These are phyloP conservation scores for Oreortyx pictus DNA, from an alignment of 2,797 vertebrate species.

Conservation along the genomic window DNA sequence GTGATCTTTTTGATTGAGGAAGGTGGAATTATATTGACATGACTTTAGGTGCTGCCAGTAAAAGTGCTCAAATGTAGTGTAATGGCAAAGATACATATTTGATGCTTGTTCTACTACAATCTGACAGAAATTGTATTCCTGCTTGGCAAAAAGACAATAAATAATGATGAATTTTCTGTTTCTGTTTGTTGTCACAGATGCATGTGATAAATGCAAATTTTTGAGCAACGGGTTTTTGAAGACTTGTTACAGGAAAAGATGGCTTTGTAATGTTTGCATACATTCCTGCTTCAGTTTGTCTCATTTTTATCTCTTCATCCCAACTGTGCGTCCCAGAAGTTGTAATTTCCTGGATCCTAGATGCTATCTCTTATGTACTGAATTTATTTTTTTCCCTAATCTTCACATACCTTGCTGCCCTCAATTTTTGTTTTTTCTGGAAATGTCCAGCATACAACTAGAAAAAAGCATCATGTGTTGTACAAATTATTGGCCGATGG, in stretches of 20 bases:
- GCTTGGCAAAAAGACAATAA: background rate
- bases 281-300: background rate
- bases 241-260: background rate
- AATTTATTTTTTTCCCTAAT: background rate
- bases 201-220: background rate
- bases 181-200: background rate
- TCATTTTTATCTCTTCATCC: background rate
- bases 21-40: background rate
- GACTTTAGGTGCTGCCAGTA: background rate
- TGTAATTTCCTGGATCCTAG: background rate
- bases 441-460: too few relatives aligned
- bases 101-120: background rate
- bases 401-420: background rate
- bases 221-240: background rate
- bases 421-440: background rate
- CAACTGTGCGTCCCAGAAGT: background rate
- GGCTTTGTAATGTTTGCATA: background rate
- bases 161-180: background rate
- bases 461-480: too few relatives aligned
- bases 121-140: background rate
- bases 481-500: too few relatives aligned
- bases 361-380: background rate
- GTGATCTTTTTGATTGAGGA: background rate
- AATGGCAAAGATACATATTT: background rate
- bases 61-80: rapidly evolving